Evolutionary conservation across 2,888 invertebrate species (phyloP).

Genomic region (Agrochola lychnidis): DNA sequence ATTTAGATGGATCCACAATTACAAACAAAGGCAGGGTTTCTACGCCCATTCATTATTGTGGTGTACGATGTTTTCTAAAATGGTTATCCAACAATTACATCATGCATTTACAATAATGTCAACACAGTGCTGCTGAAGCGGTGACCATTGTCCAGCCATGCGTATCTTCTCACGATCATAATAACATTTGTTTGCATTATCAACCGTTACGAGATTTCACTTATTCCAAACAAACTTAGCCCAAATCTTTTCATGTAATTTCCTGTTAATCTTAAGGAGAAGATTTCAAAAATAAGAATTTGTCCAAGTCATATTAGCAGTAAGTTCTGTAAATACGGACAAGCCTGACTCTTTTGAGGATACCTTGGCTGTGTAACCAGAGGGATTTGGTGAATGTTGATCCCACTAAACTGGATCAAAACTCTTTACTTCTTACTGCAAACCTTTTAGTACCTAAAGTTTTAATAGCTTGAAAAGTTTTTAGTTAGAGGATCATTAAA

Average conservation of each 20-base stretch:
- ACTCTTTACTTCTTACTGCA: background rate
- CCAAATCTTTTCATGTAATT: no score
- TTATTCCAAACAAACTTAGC: slow-evolving; percentile 3
- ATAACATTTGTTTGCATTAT: slow-evolving; percentile 59
- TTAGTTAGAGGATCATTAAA: slow-evolving; percentile 25
- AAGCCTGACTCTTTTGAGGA: background rate
- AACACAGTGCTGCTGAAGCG: slow-evolving; percentile 22
- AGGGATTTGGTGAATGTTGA: background rate
- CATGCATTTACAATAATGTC: slow-evolving; percentile 36
- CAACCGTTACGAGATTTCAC: slow-evolving; percentile 48
- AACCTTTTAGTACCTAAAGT: slow-evolving; percentile 16
- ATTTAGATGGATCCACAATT: background rate
- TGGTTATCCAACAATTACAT: slow-evolving; percentile 37
- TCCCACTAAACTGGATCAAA: background rate
- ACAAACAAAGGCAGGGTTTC: slow-evolving; percentile 18
- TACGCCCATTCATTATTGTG: slow-evolving; percentile 35
- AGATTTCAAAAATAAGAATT: background rate
- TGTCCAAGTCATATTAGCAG: background rate
- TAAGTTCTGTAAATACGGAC: background rate
- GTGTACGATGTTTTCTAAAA: slow-evolving; percentile 30
- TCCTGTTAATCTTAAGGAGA: background rate
- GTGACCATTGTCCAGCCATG: slow-evolving; percentile 55
- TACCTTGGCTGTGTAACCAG: background rate
- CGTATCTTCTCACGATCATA: slow-evolving; percentile 69
- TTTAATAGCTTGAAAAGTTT: slow-evolving; percentile 26